These are phyloP conservation scores for Volucella bombylans DNA, from an alignment of 2,888 invertebrate species.

Conservation along the genomic window DNA sequence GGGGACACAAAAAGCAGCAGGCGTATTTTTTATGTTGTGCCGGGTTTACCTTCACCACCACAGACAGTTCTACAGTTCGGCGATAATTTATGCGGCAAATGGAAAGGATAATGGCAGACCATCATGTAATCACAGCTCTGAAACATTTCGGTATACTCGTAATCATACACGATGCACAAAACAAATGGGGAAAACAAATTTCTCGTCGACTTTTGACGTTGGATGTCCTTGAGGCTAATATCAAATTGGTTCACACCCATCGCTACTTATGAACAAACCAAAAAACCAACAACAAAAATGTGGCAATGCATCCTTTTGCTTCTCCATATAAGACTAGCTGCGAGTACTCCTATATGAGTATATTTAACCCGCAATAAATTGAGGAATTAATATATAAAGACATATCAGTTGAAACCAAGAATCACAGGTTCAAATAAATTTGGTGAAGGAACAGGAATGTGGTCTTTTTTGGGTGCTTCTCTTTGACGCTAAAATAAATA, in stretches of 20 bases:
- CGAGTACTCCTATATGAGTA: neutral
- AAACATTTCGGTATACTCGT: neutral
- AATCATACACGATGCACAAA: conserved; percentile 10
- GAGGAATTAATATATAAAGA: too few species aligned
- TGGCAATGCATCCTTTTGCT: conserved; percentile 16
- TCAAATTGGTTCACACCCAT: conserved; percentile 59
- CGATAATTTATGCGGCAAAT: conserved; percentile 60
- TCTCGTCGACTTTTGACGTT: neutral
- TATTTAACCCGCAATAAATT: neutral
- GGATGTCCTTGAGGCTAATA: conserved; percentile 52
- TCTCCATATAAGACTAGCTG: neutral
- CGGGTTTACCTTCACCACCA: conserved; percentile 45
- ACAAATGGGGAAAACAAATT: conserved; percentile 55
- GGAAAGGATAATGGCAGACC: conserved; percentile 55
- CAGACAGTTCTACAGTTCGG: neutral
- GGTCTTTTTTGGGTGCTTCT: too few species aligned
- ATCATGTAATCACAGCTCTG: conserved; percentile 20
- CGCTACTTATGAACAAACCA: conserved; percentile 5
- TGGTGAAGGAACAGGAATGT: too few species aligned
- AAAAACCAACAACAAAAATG: neutral
- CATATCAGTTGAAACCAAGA: too few species aligned
- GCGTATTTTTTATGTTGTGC: conserved; percentile 32
- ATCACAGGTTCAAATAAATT: too few species aligned
- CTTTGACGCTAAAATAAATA: too few species aligned
- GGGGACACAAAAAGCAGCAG: conserved; percentile 44